Evolutionary conservation across 2,888 invertebrate genomes (phyloP), one percentile per base, ranked within the genome.

Genomic region (Troglohyphantes excavatus): DNA sequence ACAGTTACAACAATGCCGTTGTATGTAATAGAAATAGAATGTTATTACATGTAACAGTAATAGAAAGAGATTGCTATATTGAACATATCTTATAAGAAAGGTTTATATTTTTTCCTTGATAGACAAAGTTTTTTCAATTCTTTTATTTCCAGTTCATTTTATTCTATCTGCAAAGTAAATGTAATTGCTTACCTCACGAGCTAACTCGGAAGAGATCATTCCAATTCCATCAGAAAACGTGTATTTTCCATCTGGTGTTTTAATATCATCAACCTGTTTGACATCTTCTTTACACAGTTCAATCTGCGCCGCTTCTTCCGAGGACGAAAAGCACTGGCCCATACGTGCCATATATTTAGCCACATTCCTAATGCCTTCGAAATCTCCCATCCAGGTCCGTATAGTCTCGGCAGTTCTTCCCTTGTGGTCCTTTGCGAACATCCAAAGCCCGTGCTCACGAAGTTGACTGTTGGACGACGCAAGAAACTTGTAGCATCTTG

Each of bases 311-410:
- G 88, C 84, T 67, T 88, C 88, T 23, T 86, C 84, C n/a, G 88
- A 84, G 2, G 85, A 75, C 0, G 93, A 93, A 90, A 93, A 93
- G 84, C 93, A 93, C 65, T 93, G 93, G n/a, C 93, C 93, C 92
- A 93, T 92, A 19, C 93, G 91, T 23, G 93, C 93, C 92, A 93
- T 93, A 90, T 93, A 92, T 86, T 93, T 93, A 1, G 93, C 93
- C 59, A 92, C 91, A 87, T 91, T 91, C 27, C 63, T 85, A 17
- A 92, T 91, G 27, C 75, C 81, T 9, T 61, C 79, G 33, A 92
- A 91, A 68, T 92, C 90, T 2, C 92, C 92, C 79, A 92, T 90
- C 73, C 86, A 89, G 0, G 89, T 27, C 39, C 92, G 82, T 7
- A 92, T 91, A 1, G 9, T 13, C 2, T 76, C 75, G 23, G 91